Evolutionary conservation across 2,888 invertebrate genomes (phyloP).

Genomic region (Tachina grossa): DNA sequence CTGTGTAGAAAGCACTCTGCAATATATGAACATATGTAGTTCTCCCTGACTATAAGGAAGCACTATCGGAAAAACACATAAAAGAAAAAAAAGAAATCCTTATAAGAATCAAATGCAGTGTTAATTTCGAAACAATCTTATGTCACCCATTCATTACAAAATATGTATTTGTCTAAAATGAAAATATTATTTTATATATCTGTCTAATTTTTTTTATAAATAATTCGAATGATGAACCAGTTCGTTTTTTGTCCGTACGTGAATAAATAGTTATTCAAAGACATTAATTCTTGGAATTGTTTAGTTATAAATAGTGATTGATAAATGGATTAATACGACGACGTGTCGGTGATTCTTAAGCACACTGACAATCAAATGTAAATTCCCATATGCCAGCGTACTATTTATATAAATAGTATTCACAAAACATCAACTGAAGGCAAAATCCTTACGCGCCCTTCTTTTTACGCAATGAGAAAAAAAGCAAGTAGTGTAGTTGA

Average conservation of each 20-base stretch:
- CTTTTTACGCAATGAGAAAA: constrained; percentile 20
- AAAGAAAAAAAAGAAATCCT: too few species aligned
- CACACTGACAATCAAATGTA: constrained; percentile 51
- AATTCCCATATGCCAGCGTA: constrained; percentile 31
- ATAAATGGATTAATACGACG: constrained; percentile 71
- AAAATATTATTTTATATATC: constrained; percentile 4
- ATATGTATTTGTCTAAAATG: background rate
- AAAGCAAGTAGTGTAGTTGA: constrained; percentile 5
- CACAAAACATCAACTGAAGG: constrained; percentile 24
- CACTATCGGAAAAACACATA: too few species aligned
- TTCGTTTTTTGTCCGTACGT: constrained; percentile 30
- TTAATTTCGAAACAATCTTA: too few species aligned
- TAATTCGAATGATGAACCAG: constrained; percentile 58
- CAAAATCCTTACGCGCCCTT: constrained; percentile 27
- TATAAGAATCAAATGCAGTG: too few species aligned
- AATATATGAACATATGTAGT: too few species aligned
- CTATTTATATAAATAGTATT: background rate
- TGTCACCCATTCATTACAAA: too few species aligned
- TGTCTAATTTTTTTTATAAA: constrained; percentile 36
- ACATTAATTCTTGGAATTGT: constrained; percentile 67
- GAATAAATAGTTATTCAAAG: constrained; percentile 45
- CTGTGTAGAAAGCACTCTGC: too few species aligned
- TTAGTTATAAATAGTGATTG: constrained; percentile 68
- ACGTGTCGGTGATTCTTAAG: constrained; percentile 70
- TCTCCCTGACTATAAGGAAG: too few species aligned